Evolutionary conservation across 1,140 invertebrate genomes (phyloP), one percentile per base, ranked within the genome.

Genomic region (Mycetomoellerius zeteki): DNA sequence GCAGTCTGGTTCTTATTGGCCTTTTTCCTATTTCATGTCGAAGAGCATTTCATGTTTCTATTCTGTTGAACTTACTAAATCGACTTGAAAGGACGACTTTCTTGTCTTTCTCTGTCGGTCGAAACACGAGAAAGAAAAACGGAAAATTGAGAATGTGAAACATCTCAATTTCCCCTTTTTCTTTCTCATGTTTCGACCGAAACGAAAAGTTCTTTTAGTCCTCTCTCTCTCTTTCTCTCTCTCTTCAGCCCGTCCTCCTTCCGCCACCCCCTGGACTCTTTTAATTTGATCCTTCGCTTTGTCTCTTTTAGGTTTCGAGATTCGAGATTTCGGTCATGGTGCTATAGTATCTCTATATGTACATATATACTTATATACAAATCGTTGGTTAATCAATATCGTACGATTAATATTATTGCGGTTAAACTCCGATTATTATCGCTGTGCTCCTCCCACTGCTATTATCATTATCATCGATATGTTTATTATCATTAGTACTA

Each of bases 311-410:
- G 69, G 30, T 87, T 67, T 87, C 82, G 60, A 82, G 75, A 67
- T 72, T 88, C 82, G 72, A 88, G 76, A 90, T 90, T 91, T 92
- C 89, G 90, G 89, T 90, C 90, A 92, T 90, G 91, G 91, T 92
- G 91, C 91, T 92, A 92, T 86, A 91, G 65, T 90, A 86, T 88
- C 62, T 91, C 86, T 91, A 91, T 67, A 91, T 91, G 90, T 86
- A 85, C 64, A 91, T 67, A 91, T 91, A 91, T 86, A 85, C 64
- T 84, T 80, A 90, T 80, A 90, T 90, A 82, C 64, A 86, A 92
- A 91, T 91, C 85, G 88, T 91, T 91, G 86, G 30, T 72, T 90
- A 91, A 90, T 91, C 86, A 87, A 84, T 91, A 69, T 88, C 37
- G 65, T 82, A 71, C 27, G 2, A 86, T 67, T 82, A 62, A 81